These are phyloP conservation scores for Heliopora coerulea DNA, from an alignment of 92 coral and sea anemone species.

Conservation along the genomic window DNA sequence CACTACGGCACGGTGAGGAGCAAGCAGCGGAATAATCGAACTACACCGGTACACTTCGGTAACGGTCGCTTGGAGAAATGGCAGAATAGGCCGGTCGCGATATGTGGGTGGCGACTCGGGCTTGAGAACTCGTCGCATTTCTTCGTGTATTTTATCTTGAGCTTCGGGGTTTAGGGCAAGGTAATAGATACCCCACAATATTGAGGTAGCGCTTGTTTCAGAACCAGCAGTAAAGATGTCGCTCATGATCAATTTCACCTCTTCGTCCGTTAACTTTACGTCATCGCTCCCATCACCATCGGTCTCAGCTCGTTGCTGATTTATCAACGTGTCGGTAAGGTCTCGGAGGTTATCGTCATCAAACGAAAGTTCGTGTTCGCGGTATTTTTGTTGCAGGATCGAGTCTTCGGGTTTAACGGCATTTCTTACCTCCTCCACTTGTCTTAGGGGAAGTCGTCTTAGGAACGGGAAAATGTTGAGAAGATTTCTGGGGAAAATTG, in stretches of 20 bases:
- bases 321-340: slow-evolving; percentile 65
- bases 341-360: slow-evolving; percentile 64
- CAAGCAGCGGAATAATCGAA: slow-evolving; percentile 50
- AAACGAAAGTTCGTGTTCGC: slow-evolving; percentile 46
- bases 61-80: slow-evolving; percentile 62
- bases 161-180: slow-evolving; percentile 47
- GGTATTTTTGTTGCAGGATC: slow-evolving; percentile 42
- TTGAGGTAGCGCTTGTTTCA: slow-evolving; percentile 55
- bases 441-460: slow-evolving; percentile 42
- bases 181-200: slow-evolving; percentile 52
- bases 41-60: slow-evolving; percentile 63
- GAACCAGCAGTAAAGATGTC: slow-evolving; percentile 61
- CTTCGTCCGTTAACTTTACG: slow-evolving; percentile 9
- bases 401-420: slow-evolving; percentile 42
- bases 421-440: slow-evolving; percentile 12
- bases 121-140: slow-evolving; percentile 33
- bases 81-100: slow-evolving; percentile 51
- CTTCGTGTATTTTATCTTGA: slow-evolving; percentile 52
- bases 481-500: slow-evolving; percentile 46
- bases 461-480: slow-evolving; percentile 66
- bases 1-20: slow-evolving; percentile 60
- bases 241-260: slow-evolving; percentile 15
- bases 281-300: slow-evolving; percentile 9
- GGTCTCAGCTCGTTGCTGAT: slow-evolving; percentile 14
- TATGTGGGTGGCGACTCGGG: slow-evolving; percentile 55